Conservation (phyloP, 2,113 vertebrate species). For the Peucedramus taeniatus region DNA sequence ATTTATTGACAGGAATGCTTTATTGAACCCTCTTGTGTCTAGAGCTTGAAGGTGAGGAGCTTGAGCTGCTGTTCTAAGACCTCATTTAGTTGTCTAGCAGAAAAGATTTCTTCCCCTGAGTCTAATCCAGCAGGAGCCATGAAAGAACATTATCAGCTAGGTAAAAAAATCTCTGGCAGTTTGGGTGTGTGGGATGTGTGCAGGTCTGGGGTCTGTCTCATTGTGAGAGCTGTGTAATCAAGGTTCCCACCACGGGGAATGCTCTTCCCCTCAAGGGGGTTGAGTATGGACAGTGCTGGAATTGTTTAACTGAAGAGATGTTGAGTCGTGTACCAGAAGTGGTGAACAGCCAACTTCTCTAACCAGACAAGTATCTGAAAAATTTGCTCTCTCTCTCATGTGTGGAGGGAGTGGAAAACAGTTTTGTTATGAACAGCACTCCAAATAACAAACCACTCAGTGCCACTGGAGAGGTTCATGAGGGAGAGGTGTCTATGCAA, state of each 20-base stretch:
- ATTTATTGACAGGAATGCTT: slow-evolving; percentile 15
- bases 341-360: background rate
- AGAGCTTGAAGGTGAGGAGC: background rate
- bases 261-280: background rate
- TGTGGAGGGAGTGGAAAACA: background rate
- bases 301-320: background rate
- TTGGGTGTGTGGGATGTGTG: background rate
- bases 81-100: slow-evolving; percentile 72
- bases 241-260: background rate
- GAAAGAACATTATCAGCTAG: slow-evolving; percentile 68
- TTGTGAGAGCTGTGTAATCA: slow-evolving; percentile 49
- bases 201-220: slow-evolving; percentile 28
- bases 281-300: background rate
- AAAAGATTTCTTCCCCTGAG: slow-evolving; percentile 67
- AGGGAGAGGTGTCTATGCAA: background rate
- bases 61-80: slow-evolving; percentile 60
- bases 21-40: slow-evolving; percentile 48
- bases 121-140: slow-evolving; percentile 70
- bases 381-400: background rate
- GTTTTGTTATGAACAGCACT: background rate
- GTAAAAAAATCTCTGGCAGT: slow-evolving; percentile 24
- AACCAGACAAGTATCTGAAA: background rate
- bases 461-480: background rate
- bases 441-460: background rate
- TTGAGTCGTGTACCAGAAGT: background rate